Base-by-base conservation (phyloP, 2,888 invertebrate species). In the Oithona nana region DNA sequence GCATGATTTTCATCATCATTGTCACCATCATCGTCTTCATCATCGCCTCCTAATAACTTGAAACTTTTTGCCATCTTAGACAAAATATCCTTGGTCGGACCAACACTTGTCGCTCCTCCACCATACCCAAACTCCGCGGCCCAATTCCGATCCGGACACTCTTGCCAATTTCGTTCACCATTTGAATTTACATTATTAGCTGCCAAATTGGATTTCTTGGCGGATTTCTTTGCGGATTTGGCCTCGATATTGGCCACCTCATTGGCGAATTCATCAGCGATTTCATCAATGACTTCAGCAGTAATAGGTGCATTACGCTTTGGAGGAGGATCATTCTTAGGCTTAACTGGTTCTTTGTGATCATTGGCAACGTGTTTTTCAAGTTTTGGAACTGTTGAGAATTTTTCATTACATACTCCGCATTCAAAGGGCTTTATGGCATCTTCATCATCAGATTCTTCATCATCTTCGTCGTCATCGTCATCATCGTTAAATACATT, bases 391-490 rank as follows among this genome's bases (percentile, higher is more conserved):
- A 49, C 48, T 16, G 48, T 49, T 3, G 22, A 4, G 49, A 49
- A 59, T 28, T 49, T 59, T 49, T 24, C 16, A 26, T 39, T 24
- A 28, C 59, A 59, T 1, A 59, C 8, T 2, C 59, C 49, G 50
- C 59, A 59, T 28, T 59, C 28, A 24, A 49, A 59, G 3, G 59
- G 59, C 13, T 48, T 59, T 49, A 59, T 20, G 50, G 20, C 49
- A 49, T 50, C 26, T 20, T 59, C 24, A 2, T 16, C 50, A n/a
- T 49, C 59, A 11, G 8, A 48, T 20, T 59, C 59, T 3, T 28
- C 48, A 24, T 28, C 59, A 57, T 22, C 13, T 22, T n/a, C n/a
- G 57, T 57, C 57, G 8, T 59, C 59, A 4, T 59, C 59, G 1
- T 11, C 57, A n/a, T 57, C 30, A 11, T 20, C 11, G 24, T 16